Evolutionary conservation across 2,113 vertebrate genomes (phyloP).

Genomic region (Actenoides hombroni): DNA sequence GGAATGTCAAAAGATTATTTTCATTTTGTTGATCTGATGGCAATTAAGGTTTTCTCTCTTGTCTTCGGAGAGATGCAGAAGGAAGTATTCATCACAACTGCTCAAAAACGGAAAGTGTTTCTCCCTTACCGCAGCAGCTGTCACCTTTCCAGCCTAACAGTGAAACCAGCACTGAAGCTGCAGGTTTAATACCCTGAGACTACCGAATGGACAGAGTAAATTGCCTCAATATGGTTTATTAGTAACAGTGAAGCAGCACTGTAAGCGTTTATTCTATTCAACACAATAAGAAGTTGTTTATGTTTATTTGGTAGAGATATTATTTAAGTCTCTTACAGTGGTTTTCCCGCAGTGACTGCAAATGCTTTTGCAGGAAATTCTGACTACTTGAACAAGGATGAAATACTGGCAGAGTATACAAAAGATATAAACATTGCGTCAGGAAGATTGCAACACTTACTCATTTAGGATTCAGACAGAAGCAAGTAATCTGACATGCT

Average conservation of each 20-base stretch:
- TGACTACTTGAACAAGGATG: not conserved
- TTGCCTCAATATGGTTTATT: not conserved
- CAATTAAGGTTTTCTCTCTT: not conserved
- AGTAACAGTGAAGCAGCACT: conserved; percentile 3
- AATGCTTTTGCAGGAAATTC: conserved; percentile 10
- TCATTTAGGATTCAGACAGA: not conserved
- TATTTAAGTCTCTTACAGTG: conserved; percentile 20
- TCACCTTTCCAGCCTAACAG: not conserved
- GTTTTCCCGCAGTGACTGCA: not conserved
- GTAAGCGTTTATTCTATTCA: not conserved
- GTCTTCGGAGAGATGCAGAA: not conserved
- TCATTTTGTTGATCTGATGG: not conserved
- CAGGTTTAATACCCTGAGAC: not conserved
- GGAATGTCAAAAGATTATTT: not conserved
- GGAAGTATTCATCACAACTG: not conserved
- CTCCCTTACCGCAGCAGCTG: not conserved
- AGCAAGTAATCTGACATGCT: not conserved
- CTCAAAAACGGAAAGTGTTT: not conserved
- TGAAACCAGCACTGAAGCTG: not conserved
- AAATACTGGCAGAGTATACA: not conserved
- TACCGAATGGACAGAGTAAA: conserved; percentile 13
- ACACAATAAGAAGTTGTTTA: not conserved
- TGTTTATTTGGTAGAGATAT: not conserved
- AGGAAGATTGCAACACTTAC: not conserved
- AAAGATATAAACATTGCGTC: not conserved